These are phyloP conservation scores for Centrocercus urophasianus DNA, from an alignment of 2,113 vertebrate species.

Conservation along the genomic window DNA sequence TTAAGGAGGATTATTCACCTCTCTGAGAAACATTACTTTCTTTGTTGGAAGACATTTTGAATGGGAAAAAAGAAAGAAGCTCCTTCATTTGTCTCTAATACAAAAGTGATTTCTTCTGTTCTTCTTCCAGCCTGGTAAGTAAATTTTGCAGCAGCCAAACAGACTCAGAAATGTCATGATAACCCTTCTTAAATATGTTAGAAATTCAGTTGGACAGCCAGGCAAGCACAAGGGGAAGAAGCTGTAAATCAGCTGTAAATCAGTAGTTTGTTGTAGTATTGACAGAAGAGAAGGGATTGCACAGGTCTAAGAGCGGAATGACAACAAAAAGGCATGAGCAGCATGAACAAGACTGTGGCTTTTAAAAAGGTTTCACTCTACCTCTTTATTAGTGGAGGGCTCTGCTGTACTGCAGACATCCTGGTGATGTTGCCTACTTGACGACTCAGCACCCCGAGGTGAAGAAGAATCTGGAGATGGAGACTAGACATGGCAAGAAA, in stretches of 20 bases:
- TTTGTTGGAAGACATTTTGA: not conserved
- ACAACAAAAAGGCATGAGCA: not conserved
- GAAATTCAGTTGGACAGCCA: not conserved
- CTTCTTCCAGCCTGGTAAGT: not conserved
- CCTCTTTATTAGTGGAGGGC: slow-evolving; percentile 88
- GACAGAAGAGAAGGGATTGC: not conserved
- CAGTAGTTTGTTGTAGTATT: not conserved
- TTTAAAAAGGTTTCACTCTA: slow-evolving; percentile 67
- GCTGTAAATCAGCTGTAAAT: not conserved
- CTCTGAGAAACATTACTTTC: not conserved
- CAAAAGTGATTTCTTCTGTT: not conserved
- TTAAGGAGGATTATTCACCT: not conserved
- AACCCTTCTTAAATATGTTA: not conserved
- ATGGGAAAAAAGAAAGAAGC: not conserved
- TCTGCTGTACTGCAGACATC: slow-evolving; percentile 83
- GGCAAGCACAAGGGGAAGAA: not conserved
- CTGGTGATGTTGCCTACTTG: slow-evolving; percentile 82
- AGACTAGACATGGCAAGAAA: slow-evolving; percentile 81
- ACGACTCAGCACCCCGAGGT: slow-evolving; percentile 91
- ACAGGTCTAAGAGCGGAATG: not conserved
- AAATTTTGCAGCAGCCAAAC: not conserved
- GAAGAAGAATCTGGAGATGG: slow-evolving; percentile 88
- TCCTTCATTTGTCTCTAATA: not conserved
- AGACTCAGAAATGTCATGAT: not conserved
- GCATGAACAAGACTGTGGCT: not conserved